phyloP scores from a whole-genome alignment of 2,797 vertebrate species.

The Enteromius thamalakanensis region DNA sequence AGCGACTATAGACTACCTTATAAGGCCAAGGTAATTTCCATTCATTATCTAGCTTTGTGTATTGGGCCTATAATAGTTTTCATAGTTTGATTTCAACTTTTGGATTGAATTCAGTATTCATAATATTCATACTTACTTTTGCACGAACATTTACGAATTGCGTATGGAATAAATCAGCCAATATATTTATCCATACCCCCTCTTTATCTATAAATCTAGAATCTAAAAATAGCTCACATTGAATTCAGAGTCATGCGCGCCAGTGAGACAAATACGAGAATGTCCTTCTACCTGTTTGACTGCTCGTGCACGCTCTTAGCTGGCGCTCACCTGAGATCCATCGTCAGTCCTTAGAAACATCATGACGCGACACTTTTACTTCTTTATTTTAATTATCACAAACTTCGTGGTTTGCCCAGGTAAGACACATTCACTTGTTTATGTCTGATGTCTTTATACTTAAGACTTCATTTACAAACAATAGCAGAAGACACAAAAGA shows the following conservation, averaged over 20 bases:
- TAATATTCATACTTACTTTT: not conserved
- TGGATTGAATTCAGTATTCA: no score
- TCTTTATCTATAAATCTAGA: not conserved
- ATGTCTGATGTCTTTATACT: not conserved
- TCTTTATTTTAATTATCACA: not conserved
- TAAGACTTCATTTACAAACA: not conserved
- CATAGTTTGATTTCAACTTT: not conserved
- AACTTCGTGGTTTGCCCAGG: not conserved
- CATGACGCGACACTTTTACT: not conserved
- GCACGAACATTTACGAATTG: no score
- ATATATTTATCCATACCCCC: not conserved
- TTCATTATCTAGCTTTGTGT: not conserved
- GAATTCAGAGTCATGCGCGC: not conserved
- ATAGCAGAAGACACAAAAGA: not conserved
- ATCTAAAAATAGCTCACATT: not conserved
- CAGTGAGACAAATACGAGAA: not conserved
- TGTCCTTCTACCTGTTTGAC: conserved; percentile 19
- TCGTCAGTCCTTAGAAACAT: not conserved
- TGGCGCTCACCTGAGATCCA: not conserved
- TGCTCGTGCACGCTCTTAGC: not conserved
- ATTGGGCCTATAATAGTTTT: not conserved
- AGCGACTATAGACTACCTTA: not conserved
- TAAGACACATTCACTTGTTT: not conserved
- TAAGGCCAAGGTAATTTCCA: not conserved
- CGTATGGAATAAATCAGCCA: not conserved